Base-by-base conservation (phyloP, 1,140 invertebrate genomes). In the Stenopsyche tienmushanensis region DNA sequence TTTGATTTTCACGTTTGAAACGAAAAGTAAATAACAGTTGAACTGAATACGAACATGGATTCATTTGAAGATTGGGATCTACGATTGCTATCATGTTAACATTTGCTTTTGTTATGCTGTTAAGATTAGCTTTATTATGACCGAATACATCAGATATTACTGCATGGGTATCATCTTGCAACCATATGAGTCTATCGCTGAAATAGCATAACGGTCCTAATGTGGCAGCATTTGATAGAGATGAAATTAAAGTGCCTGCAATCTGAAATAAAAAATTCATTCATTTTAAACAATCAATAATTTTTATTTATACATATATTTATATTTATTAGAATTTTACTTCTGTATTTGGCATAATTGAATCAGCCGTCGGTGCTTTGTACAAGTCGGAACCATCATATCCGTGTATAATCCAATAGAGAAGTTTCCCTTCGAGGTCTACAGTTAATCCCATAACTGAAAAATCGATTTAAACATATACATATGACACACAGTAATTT, bases 371-470 rank as follows among this genome's bases (percentile, higher is more conserved):
- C 0, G 83, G 82, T 23, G 88, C 88, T 64, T 82, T 77, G 73
- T 87, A 90, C 8, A 92, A 78, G 63, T 84, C 84, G 0, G 88
- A 90, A n/a, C 87, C 86, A 72, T 90, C 86, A 63, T 86, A 85
- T 58, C 89, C 89, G 63, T 88, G 76, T 0, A 92, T 86, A 20
- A 92, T 85, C 90, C 90, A 94, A 73, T 90, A 94, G 1, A 94
- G 76, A 57, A 83, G 82, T 71, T 86, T 83, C 58, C 86, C 83
- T 67, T 89, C 84, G 0, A 88, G 80, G 73, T 96, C 92, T 45
- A 94, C 75, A 0, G 91, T 90, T 21, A 96, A 78, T 3, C 92
- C 91, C 83, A 88, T 88, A 0, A 94, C 91, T 88, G 71, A 65
- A 80, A 80, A 60, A n/a, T n/a, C n/a, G n/a, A n/a, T n/a, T n/a